Evolutionary conservation across 1,140 invertebrate species (phyloP), one percentile per base, ranked within the genome.

Genomic region (Aradophagus sp.): DNA sequence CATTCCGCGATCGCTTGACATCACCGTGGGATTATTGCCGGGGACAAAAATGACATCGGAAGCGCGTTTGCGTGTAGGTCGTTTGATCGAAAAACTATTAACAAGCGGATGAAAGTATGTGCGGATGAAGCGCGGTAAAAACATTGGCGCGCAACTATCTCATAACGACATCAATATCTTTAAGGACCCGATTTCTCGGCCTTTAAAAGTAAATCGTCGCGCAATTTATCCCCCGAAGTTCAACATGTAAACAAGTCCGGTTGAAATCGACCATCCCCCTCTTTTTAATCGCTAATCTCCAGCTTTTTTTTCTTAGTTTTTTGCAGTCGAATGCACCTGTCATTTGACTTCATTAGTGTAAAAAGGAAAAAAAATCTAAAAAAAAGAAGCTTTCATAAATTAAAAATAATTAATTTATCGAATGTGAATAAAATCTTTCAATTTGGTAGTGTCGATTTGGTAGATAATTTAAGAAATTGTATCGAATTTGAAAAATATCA

Each of bases 1-100:
- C 56, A 67, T 67, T 67, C 63, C 62, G 56, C 45, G 19, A 59
- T 62, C 50, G 19, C 45, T 53, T 52, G 58, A 63, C 56, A 62
- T 67, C 39, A 8, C 13, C 34, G 35, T 5, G 27, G 56, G 53
- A 70, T 70, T 70, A 63, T n/a, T n/a, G n/a, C 17, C 56, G 58
- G 44, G 38, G 58, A 62, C 56, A 52, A 70, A 70, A 70, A 62
- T 62, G 29, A 13, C 20, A 44, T 47, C 45, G 13, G 26, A 41
- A 63, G 20, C 41, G 27, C 35, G 45, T 35, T 65, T 42, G 23
- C 59, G 59, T 47, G 39, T 48, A 48, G 59, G 32, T 35, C 42
- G 41, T 55, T 61, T 42, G n/a, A 56, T 41, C 20, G 68, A 58
- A 55, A 59, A 66, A 61, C 61, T 53, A 59, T 61, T 44, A 66